Conservation (phyloP, 2,888 invertebrate genomes). For the Caprella mutica region DNA sequence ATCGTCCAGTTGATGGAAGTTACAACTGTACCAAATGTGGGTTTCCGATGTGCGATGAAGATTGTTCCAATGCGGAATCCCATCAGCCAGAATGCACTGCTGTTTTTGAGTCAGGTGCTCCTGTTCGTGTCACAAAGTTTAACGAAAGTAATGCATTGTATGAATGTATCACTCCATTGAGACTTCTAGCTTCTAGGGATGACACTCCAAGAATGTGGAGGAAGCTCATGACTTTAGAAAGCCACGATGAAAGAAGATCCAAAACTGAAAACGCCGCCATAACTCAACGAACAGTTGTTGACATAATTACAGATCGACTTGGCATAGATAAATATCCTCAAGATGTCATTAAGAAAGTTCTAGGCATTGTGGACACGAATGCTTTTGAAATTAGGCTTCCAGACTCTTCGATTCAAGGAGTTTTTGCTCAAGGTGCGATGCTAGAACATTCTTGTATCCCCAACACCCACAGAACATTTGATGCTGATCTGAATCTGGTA, state of each 20-base stretch:
- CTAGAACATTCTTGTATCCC: conserved; percentile 31
- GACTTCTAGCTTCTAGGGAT: conserved; percentile 19
- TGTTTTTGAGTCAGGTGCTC: conserved; percentile 20
- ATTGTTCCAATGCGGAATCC: conserved; percentile 22
- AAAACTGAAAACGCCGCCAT: conserved; percentile 27
- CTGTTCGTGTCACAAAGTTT: conserved; percentile 25
- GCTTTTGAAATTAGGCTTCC: conserved; percentile 30
- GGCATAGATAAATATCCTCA: conserved; percentile 15
- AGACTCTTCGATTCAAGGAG: conserved; percentile 25
- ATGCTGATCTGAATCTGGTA: conserved; percentile 28
- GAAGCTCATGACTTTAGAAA: conserved; percentile 25
- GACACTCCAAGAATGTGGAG: conserved; percentile 19
- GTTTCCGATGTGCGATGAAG: conserved; percentile 30
- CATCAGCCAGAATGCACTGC: conserved; percentile 31
- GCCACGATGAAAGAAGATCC: conserved; percentile 23
- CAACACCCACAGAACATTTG: conserved; percentile 32
- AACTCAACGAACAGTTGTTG: conserved; percentile 30
- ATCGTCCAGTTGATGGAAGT: conserved; percentile 26
- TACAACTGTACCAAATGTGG: conserved; percentile 23
- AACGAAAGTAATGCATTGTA: conserved; percentile 28
- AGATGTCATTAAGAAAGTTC: conserved; percentile 22
- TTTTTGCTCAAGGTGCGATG: conserved; percentile 19
- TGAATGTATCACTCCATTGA: conserved; percentile 27
- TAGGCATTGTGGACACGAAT: conserved; percentile 32
- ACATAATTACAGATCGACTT: conserved; percentile 25